Evolutionary conservation across 2,797 vertebrate genomes (phyloP).

Genomic region (Cheirogaleus major): DNA sequence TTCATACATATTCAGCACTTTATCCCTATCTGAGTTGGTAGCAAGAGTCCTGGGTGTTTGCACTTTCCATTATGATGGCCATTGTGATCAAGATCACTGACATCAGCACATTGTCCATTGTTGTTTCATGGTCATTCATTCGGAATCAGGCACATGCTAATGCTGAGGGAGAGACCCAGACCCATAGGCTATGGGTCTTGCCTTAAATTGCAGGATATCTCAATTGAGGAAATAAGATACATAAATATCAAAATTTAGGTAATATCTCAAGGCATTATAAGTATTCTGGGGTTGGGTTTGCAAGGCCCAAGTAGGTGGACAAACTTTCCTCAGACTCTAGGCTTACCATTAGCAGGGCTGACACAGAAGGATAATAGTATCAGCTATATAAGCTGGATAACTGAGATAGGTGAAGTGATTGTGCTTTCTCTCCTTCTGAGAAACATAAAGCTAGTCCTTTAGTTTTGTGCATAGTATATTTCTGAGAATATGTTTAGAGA

Average conservation of each 20-base stretch:
- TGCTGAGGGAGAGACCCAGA: neutral
- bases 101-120: constrained; percentile 18
- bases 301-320: neutral
- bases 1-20: constrained; percentile 71
- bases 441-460: neutral
- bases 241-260: neutral
- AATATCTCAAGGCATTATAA: neutral
- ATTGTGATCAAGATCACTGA: constrained; percentile 48
- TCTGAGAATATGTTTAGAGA: neutral
- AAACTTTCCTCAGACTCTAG: neutral
- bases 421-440: neutral
- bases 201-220: neutral
- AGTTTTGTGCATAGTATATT: neutral
- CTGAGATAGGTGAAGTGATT: neutral
- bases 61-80: constrained; percentile 50
- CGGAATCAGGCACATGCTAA: neutral
- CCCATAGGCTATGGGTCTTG: neutral
- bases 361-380: neutral
- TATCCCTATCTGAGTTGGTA: constrained; percentile 35
- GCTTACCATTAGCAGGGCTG: neutral
- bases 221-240: neutral
- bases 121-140: constrained; percentile 17
- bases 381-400: neutral
- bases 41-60: constrained; percentile 9
- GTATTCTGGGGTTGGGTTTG: neutral